Percentiles rank a stretch among this genome's conserved stretches.
These are phyloP conservation scores for Microplitis mediator DNA, from an alignment of 1,140 invertebrate genomes.

Conservation along the genomic window DNA sequence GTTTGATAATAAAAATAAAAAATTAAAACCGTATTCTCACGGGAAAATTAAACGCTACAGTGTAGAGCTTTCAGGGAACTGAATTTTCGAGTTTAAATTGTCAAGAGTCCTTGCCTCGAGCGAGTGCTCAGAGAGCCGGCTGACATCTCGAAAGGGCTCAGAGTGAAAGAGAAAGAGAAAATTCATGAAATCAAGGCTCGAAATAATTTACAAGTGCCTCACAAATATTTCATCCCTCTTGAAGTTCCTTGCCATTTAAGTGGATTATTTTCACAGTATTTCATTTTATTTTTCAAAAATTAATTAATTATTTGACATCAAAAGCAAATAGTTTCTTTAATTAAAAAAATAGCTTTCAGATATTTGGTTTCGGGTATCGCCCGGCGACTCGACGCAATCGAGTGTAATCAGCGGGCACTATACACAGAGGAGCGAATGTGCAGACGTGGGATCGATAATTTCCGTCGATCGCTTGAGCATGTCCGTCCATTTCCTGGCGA, in stretches of 20 bases:
- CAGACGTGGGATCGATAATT: constrained; percentile 15
- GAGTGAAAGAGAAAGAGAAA: not conserved
- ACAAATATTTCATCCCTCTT: not conserved
- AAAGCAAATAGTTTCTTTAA: no score
- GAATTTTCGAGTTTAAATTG: constrained; percentile 1
- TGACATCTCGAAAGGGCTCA: not conserved
- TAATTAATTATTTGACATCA: no score
- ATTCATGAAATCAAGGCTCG: constrained; percentile 4
- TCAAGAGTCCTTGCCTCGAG: not conserved
- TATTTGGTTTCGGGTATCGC: no score
- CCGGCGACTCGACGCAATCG: not conserved
- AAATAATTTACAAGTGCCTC: not conserved
- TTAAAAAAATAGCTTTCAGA: no score
- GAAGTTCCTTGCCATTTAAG: not conserved
- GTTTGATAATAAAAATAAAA: no score
- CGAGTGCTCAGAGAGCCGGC: not conserved
- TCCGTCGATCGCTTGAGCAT: constrained; percentile 8
- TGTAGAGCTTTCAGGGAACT: not conserved
- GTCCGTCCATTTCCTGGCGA: constrained; percentile 13
- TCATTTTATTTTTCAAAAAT: not conserved
- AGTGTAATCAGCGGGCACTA: not conserved
- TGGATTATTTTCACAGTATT: not conserved
- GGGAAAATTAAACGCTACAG: not conserved
- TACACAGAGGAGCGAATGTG: not conserved
- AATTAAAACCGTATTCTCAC: not conserved